Conservation (phyloP, 2,113 vertebrate genomes). For the Arenaria interpres region DNA sequence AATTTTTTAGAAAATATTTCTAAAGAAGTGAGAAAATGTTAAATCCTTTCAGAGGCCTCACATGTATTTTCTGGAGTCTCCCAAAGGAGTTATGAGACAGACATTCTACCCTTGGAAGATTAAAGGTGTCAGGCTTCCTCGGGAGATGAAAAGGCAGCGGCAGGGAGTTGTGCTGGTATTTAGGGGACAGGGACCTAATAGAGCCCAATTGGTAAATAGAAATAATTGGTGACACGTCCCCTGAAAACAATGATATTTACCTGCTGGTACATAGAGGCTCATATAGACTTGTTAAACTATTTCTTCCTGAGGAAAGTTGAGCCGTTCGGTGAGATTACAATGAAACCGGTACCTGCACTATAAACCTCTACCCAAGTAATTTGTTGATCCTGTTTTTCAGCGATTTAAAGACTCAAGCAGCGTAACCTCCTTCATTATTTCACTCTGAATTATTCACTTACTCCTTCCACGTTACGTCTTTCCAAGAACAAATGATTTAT, state of each 20-base stretch:
- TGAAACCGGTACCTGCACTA: not conserved
- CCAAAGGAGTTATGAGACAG: not conserved
- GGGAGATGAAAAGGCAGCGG: not conserved
- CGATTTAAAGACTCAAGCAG: constrained; percentile 41
- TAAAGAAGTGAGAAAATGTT: not conserved
- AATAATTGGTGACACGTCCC: not conserved
- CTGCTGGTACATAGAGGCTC: not conserved
- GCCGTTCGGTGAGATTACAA: not conserved
- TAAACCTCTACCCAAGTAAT: not conserved
- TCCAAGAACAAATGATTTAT: not conserved
- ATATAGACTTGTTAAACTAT: not conserved
- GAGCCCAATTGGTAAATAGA: not conserved
- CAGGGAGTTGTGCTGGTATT: not conserved
- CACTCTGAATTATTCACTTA: constrained; percentile 28
- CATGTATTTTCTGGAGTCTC: not conserved
- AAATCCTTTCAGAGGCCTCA: not conserved
- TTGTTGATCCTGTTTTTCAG: constrained; percentile 7
- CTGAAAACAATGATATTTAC: constrained; percentile 1
- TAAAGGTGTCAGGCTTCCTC: not conserved
- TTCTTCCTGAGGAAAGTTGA: not conserved
- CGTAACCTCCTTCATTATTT: constrained; percentile 26
- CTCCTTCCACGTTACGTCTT: not conserved
- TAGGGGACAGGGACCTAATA: not conserved
- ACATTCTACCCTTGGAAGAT: not conserved
- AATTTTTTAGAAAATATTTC: not conserved